Evolutionary conservation across 2,113 vertebrate genomes (phyloP), one percentile per base, ranked within the genome.

Genomic region (Chunga burmeisteri): DNA sequence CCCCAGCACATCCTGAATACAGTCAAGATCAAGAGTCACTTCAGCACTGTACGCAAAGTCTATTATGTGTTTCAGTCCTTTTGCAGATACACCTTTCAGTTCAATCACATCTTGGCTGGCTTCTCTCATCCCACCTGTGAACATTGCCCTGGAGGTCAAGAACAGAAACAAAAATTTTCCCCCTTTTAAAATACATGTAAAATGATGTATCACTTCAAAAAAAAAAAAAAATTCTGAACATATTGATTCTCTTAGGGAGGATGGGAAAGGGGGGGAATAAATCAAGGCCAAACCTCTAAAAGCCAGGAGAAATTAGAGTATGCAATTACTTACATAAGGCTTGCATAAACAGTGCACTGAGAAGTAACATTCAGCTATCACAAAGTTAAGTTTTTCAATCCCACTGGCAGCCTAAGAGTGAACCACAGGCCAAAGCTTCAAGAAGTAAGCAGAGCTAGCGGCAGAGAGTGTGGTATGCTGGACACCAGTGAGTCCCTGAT

Each of bases 41-140:
- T 99, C 99, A 0, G 99, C 98, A 9, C 99, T 99, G 91, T 99
- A 99, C 11, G 99, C 99, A 27, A 99, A 99, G 98, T 99, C 99
- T 13, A 99, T 99, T 30, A 99, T 99, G 94, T 99, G 99, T 63
- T 98, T 99, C 53, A 99, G 98, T 19, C 99, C 99, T 7, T 98
- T 99, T 18, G 99, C 98, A 0, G 99, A 99, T 63, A 99, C 97
- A 0, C 99, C 99, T 80, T 99, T 99, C 95, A 99, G 98, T 97
- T 99, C 99, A 13, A 99, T 99, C 86, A 98, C 97, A 4, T 99
- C 98, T 97, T 99, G 99, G 96, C 96, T 99, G 25, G 99, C 98
- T 97, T 99, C 99, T 68, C 98, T 98, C 99, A 99, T 99, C 78
- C 99, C 99, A 1, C 99, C 99, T 0, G 99, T 99, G 97, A 99